Evolutionary conservation across 2,113 vertebrate genomes (phyloP).

Genomic region (Malurus melanocephalus): DNA sequence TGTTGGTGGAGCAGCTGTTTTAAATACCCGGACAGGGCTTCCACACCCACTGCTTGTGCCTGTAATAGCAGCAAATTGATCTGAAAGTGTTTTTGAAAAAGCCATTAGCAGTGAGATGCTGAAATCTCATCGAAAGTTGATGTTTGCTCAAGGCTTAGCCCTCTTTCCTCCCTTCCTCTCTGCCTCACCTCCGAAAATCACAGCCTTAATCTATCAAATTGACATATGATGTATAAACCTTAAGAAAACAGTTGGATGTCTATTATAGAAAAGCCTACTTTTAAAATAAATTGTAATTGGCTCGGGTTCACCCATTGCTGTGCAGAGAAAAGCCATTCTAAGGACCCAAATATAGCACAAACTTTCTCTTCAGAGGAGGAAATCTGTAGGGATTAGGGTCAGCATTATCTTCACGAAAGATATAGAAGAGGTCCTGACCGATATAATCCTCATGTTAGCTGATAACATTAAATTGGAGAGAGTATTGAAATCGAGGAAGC

Average conservation of each 20-base stretch:
- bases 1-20: not conserved
- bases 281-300: conserved; percentile 3
- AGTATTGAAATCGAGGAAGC: not conserved
- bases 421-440: not conserved
- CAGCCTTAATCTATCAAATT: conserved; percentile 6
- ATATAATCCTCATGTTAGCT: not conserved
- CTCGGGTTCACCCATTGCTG: not conserved
- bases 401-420: conserved; percentile 10
- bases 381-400: conserved; percentile 6
- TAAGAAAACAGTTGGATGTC: not conserved
- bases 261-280: not conserved
- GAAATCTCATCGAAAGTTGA: not conserved
- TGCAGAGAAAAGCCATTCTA: not conserved
- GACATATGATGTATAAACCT: not conserved
- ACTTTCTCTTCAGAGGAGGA: not conserved
- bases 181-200: not conserved
- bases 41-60: not conserved
- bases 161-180: not conserved
- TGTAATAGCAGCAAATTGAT: not conserved
- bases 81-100: not conserved
- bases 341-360: conserved; percentile 1
- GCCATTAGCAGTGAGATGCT: not conserved
- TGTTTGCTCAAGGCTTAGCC: conserved; percentile 7
- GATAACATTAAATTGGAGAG: not conserved
- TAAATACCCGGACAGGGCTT: not conserved